Conservation (phyloP, 2,797 vertebrate genomes). For the Erethizon dorsatum region DNA sequence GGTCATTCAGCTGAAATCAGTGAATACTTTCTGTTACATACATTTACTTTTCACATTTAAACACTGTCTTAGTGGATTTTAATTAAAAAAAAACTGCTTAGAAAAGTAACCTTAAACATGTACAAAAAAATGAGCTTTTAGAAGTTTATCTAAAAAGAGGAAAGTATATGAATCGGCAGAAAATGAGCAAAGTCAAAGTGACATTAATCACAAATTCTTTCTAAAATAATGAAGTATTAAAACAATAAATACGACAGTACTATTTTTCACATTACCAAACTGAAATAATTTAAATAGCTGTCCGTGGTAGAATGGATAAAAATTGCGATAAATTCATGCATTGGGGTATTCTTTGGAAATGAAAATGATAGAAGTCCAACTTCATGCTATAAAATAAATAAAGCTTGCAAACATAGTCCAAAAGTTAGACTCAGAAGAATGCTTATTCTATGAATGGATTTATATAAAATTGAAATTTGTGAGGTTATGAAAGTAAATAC, state of each 20-base stretch:
- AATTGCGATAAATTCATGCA: background rate
- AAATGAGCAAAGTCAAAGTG: slow-evolving; percentile 28
- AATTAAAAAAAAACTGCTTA: background rate
- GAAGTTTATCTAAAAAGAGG: slow-evolving; percentile 18
- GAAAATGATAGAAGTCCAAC: background rate
- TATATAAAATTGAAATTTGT: background rate
- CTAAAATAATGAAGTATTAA: slow-evolving; percentile 26
- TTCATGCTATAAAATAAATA: background rate
- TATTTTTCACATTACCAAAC: slow-evolving; percentile 23
- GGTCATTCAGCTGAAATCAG: background rate
- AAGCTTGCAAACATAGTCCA: slow-evolving; percentile 23
- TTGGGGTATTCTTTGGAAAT: background rate
- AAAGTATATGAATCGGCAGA: background rate
- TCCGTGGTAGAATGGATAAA: background rate
- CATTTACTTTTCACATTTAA: background rate
- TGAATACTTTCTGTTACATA: background rate
- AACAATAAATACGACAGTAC: background rate
- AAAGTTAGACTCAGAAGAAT: background rate
- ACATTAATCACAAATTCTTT: slow-evolving; percentile 23
- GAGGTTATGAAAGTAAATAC: background rate
- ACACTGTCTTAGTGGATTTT: background rate
- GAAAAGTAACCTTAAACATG: background rate
- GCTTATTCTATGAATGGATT: background rate
- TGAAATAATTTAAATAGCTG: background rate
- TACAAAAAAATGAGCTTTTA: slow-evolving; percentile 20